Base-by-base conservation (phyloP, 2,113 vertebrate genomes). In the Tinamus guttatus region DNA sequence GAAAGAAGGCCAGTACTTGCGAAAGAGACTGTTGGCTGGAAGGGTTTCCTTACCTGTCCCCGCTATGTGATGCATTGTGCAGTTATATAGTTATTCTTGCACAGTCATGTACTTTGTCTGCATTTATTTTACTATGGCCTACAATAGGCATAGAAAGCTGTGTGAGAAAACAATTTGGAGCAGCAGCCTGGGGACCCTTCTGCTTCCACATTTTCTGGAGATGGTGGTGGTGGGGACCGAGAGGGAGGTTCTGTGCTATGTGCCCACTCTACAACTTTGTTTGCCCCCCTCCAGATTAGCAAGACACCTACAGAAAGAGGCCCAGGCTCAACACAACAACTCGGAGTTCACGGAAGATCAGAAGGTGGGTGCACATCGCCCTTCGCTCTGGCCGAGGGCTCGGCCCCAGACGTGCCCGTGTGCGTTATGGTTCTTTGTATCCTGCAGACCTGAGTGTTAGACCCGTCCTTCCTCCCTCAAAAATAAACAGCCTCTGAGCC, bases 331-430 rank as follows among this genome's bases (percentile, higher is more conserved):
- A 73, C 97, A 98, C 87, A 99, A 99, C 95, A 98, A 98, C 59
- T 98, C 98, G 1, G 99, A 99, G 89, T 99, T 99, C 97, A 99
- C 99, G 79, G 99, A 99, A 94, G 99, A 99, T 89, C 99, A 99
- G 95, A 99, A 99, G 99, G 99, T 99, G 98, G 74, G 90, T 80
- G 11, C 21, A 11, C 49, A 8, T 63, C 89, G 90, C 75, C 77
- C 12, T 88, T 85, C 70, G 69, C 76, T 74, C 64, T 30, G 75
- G 65, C 58, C 27, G 52, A 58, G 32, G 71, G 20, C 65, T 85
- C 80, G 25, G 34, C 63, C 87, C 5, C 16, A 1, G 13, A 73
- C 79, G 27, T 79, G 62, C 68, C 75, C 24, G 32, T 87, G 18
- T 63, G 54, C 40, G 4, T 60, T 83, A 43, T 8, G 43, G 1